Base-by-base conservation (phyloP, 1,140 invertebrate species). In the Orchestia grillus region DNA sequence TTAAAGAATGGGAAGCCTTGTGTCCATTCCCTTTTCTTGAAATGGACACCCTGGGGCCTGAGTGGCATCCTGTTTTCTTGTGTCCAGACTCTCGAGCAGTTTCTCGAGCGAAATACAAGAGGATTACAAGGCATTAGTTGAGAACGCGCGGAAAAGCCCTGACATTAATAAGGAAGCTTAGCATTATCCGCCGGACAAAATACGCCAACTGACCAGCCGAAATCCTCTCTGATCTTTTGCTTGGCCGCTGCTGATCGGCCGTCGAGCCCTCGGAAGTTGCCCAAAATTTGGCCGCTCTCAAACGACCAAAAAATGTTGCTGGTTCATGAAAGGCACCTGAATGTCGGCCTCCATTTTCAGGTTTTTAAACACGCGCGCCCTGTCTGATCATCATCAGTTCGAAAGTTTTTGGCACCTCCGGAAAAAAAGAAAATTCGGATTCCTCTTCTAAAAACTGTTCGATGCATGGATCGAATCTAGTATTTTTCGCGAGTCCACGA, bases 71-170 rank as follows among this genome's bases (percentile, higher is more conserved):
- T 94, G 92, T 94, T 94, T 94, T 94, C 92, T 94, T 44, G 92
- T 94, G 44, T 45, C 44, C 6, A 45, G 44, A 45, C 43, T 91
- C 92, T 40, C 92, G 92, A 40, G 43, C 92, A 94, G 92, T 94
- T 45, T 94, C 92, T 94, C 47, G 92, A 94, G 44, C 92, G 92
- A 94, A 94, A 94, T 94, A 94, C 92, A 94, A 45, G 92, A n/a
- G 92, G 92, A 94, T 94, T 94, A 94, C 92, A 94, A 44, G 92
- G 92, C 92, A 94, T 94, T 94, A 94, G 92, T 94, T 94, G 92
- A 94, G 92, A 94, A 94, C 92, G 92, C 88, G 41, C 92, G 92
- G 92, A 94, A 94, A 94, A 44, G 43, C 92, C 92, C 11, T 94
- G 92, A 47, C 92, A 94, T 94, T 94, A 94, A 94, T 94, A 94